These are phyloP conservation scores for Gallinago media DNA, from an alignment of 2,113 vertebrate species.

Conservation along the genomic window DNA sequence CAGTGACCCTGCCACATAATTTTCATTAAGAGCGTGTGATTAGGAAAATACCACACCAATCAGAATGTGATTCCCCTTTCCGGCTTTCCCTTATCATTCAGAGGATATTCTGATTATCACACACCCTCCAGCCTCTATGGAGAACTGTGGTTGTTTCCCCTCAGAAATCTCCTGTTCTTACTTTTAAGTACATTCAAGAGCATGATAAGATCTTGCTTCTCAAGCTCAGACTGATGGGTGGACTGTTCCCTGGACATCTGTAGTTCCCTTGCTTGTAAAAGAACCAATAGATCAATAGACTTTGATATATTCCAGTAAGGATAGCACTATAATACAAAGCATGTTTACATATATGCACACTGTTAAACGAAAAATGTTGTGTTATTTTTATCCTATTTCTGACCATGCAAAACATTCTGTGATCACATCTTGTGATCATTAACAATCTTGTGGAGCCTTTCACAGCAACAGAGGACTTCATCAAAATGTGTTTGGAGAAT, in stretches of 20 bases:
- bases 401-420: not conserved
- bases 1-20: slow-evolving; percentile 20
- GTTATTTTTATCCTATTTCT: not conserved
- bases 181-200: not conserved
- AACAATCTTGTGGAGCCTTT: not conserved
- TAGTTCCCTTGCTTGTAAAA: not conserved
- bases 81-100: not conserved
- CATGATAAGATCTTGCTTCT: not conserved
- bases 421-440: not conserved
- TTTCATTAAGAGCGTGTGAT: slow-evolving; percentile 47
- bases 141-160: not conserved
- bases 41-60: slow-evolving; percentile 35
- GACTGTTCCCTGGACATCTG: not conserved
- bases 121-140: not conserved
- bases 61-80: not conserved
- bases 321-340: not conserved
- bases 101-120: not conserved
- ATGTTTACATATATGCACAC: not conserved
- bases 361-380: not conserved
- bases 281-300: not conserved
- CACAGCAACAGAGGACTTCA: not conserved
- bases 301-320: not conserved
- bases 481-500: not conserved
- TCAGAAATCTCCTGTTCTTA: not conserved
- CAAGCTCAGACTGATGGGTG: not conserved